These are phyloP conservation scores for Prionailurus viverrinus DNA, from an alignment of 2,113 vertebrate genomes.

Conservation along the genomic window DNA sequence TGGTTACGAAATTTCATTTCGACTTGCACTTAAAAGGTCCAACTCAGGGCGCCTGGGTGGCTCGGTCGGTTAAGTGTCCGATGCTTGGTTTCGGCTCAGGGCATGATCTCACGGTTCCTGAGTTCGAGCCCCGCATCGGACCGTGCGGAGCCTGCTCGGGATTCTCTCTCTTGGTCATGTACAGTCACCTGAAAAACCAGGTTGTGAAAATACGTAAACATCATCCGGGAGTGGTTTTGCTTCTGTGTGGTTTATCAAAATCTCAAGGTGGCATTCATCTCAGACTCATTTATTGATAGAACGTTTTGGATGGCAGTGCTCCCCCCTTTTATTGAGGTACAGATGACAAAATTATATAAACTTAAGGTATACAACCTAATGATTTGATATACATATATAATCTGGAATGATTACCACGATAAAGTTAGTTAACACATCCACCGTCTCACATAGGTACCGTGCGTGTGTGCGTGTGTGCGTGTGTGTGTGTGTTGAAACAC, in stretches of 20 bases:
- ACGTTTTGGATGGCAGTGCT: not conserved
- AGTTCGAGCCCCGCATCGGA: too few relatives aligned
- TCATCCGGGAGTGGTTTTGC: not conserved
- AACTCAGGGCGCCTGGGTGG: too few relatives aligned
- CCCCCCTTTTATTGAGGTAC: not conserved
- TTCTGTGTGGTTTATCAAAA: not conserved
- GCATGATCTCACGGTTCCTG: too few relatives aligned
- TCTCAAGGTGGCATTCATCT: not conserved
- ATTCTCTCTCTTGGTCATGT: not conserved
- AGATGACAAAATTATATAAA: not conserved
- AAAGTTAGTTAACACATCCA: not conserved
- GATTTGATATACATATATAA: not conserved
- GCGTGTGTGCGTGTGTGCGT: too few relatives aligned
- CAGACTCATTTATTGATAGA: not conserved
- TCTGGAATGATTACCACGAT: not conserved
- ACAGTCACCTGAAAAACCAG: conserved; percentile 32
- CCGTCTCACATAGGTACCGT: not conserved
- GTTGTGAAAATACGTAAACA: not conserved
- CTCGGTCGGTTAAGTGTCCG: too few relatives aligned
- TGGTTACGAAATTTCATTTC: too few relatives aligned
- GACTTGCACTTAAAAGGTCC: too few relatives aligned
- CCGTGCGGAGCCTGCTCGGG: too few relatives aligned
- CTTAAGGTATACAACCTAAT: not conserved
- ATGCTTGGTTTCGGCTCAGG: too few relatives aligned
- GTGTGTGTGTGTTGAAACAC: not conserved